These are phyloP conservation scores for Channa argus DNA, from an alignment of 2,113 vertebrate species.

Conservation along the genomic window DNA sequence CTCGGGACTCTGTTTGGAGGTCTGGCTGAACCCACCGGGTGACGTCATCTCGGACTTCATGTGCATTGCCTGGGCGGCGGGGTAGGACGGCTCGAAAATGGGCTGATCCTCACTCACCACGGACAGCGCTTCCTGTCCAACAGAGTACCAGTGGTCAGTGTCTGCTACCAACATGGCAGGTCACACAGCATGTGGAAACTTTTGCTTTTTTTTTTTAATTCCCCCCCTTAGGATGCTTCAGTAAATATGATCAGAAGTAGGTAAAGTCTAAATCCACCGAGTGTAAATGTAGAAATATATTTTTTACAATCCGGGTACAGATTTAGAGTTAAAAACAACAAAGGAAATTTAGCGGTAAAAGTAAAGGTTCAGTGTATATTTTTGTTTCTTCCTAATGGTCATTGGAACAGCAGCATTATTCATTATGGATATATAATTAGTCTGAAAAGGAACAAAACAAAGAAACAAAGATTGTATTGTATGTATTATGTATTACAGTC, in stretches of 20 bases:
- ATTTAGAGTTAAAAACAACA: too few relatives aligned
- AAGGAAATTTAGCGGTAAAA: too few relatives aligned
- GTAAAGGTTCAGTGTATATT: too few relatives aligned
- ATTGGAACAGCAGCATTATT: too few relatives aligned
- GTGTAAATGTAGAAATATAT: too few relatives aligned
- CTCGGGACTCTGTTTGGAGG: slow-evolving; percentile 79
- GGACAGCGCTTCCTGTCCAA: slow-evolving; percentile 85
- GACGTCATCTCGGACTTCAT: slow-evolving; percentile 84
- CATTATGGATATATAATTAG: too few relatives aligned
- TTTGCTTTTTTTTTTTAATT: not conserved
- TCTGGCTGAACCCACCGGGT: slow-evolving; percentile 73
- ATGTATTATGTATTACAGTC: too few relatives aligned
- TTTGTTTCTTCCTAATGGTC: too few relatives aligned
- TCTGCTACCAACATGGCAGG: slow-evolving; percentile 6
- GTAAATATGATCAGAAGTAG: not conserved
- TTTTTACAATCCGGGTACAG: too few relatives aligned
- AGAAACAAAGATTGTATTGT: too few relatives aligned
- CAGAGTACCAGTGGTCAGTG: slow-evolving; percentile 45
- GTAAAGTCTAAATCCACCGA: too few relatives aligned
- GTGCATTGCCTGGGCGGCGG: slow-evolving; percentile 78
- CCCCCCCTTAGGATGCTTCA: not conserved
- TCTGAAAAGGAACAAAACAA: too few relatives aligned
- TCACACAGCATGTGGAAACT: slow-evolving; percentile 42
- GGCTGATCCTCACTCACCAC: slow-evolving; percentile 88
- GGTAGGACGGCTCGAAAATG: slow-evolving; percentile 83